Evolutionary conservation across 2,797 vertebrate genomes (phyloP).

Genomic region (Bothrops alternatus): DNA sequence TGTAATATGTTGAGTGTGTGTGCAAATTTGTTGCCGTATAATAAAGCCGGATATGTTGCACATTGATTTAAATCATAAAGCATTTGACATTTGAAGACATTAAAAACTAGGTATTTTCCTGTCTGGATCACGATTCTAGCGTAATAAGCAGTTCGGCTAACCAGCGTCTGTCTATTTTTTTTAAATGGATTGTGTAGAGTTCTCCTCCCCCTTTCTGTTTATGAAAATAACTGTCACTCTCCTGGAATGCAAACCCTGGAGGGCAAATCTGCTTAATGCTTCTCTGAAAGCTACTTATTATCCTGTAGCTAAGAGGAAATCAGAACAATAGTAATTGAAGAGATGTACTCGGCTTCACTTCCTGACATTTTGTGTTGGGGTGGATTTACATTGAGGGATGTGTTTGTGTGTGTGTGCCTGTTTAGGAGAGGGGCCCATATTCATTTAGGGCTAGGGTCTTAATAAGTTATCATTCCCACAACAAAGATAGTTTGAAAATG

Average conservation of each 20-base stretch:
- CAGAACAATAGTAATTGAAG: constrained; percentile 58
- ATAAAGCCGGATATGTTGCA: constrained; percentile 63
- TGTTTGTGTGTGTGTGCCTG: constrained; percentile 6
- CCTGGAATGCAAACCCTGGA: constrained; percentile 64
- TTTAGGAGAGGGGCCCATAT: constrained; percentile 18
- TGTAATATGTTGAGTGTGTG: not conserved
- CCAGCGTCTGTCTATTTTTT: constrained; percentile 36
- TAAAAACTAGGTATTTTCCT: constrained; percentile 58
- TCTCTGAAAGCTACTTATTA: constrained; percentile 66
- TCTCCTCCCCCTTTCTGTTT: constrained; percentile 39
- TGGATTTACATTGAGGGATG: constrained; percentile 51
- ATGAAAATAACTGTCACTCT: constrained; percentile 69
- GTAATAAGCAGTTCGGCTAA: constrained; percentile 64
- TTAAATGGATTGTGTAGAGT: not conserved
- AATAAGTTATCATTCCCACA: constrained; percentile 49
- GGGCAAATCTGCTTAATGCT: constrained; percentile 70
- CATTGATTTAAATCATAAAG: constrained; percentile 66
- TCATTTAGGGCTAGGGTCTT: constrained; percentile 31
- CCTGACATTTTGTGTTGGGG: constrained; percentile 51
- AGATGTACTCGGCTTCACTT: constrained; percentile 42
- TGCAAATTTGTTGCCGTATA: constrained; percentile 47
- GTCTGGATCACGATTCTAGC: constrained; percentile 56
- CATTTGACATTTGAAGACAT: constrained; percentile 67
- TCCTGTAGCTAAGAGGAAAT: constrained; percentile 66
- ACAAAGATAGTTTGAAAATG: constrained; percentile 30